Evolutionary conservation across 2,888 invertebrate genomes (phyloP), one percentile per base, ranked within the genome.

Genomic region (Dendrolimus houi): DNA sequence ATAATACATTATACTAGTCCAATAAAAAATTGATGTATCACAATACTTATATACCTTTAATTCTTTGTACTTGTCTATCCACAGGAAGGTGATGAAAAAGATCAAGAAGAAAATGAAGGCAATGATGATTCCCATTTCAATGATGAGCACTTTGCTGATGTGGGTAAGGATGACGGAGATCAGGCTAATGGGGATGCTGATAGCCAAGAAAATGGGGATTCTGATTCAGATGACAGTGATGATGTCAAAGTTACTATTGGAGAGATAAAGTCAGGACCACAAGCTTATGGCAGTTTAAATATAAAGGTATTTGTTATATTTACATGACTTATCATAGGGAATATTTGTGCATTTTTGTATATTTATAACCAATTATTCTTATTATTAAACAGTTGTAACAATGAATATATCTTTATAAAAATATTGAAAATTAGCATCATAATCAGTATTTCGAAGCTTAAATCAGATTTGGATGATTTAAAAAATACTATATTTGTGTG

Each of bases 161-260:
- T 87, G 52, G 83, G 71, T 2, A 79, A 83, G 0, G 88, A 83
- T 17, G 84, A 82, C 0, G 77, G 74, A 52, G 83, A 85, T 3
- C 75, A 71, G 57, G 70, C 76, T 17, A 85, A 91, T 70, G 82
- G 91, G 64, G 91, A 92, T 69, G 79, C 75, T 0, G 90, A 81
- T 55, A 92, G 86, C 55, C 88, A 90, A 64, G 91, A 91, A 63
- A 92, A 93, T 60, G 94, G 92, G 0, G 93, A 94, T 62, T 85
- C 91, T 0, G 91, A 91, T 64, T 94, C 94, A 2, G 95, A 96
- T 63, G 95, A 95, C 70, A 94, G 94, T 64, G 97, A 97, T 76
- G 96, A 97, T 75, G 95, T 98, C 9, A 96, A 98, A 85, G 97
- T 98, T 61, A 97, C 97, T 1, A 98, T 98, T 70, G 98, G 97